Conservation (phyloP, 2,888 invertebrate species). For the Idaea biselata region DNA sequence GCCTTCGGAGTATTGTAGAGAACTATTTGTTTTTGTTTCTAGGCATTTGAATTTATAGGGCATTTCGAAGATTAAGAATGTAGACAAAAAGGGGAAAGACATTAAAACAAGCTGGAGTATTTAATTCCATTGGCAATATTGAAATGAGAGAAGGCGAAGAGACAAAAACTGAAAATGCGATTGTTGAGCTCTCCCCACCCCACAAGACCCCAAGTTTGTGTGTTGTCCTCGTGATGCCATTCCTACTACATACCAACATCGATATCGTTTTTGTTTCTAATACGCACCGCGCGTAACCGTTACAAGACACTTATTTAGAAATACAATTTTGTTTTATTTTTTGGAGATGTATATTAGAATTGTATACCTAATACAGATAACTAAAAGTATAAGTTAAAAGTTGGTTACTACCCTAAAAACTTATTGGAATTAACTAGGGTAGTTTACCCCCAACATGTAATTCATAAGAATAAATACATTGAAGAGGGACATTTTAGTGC, state of each 20-base stretch:
- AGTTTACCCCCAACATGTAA: too few species aligned
- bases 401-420: too few species aligned
- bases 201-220: slow-evolving; percentile 41
- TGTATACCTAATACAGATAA: too few species aligned
- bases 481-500: too few species aligned
- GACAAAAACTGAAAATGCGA: slow-evolving; percentile 63
- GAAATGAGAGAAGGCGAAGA: slow-evolving; percentile 56
- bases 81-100: slow-evolving; percentile 49
- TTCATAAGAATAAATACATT: too few species aligned
- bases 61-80: slow-evolving; percentile 23
- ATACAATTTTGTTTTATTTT: too few species aligned
- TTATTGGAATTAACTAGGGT: too few species aligned
- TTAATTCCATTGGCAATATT: slow-evolving; percentile 66
- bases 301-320: background rate
- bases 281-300: background rate
- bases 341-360: too few species aligned
- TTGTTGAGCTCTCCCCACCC: slow-evolving; percentile 53
- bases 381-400: too few species aligned
- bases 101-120: slow-evolving; percentile 62
- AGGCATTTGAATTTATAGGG: slow-evolving; percentile 16
- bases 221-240: slow-evolving; percentile 26
- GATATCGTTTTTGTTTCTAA: slow-evolving; percentile 39
- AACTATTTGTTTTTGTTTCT: slow-evolving; percentile 12
- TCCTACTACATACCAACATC: slow-evolving; percentile 9
- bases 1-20: background rate